A percentile compares a stretch with the other conserved stretches of the same genome.
Evolutionary conservation across 2,797 vertebrate genomes (phyloP).

Genomic region (Sebastiscus tertius): DNA sequence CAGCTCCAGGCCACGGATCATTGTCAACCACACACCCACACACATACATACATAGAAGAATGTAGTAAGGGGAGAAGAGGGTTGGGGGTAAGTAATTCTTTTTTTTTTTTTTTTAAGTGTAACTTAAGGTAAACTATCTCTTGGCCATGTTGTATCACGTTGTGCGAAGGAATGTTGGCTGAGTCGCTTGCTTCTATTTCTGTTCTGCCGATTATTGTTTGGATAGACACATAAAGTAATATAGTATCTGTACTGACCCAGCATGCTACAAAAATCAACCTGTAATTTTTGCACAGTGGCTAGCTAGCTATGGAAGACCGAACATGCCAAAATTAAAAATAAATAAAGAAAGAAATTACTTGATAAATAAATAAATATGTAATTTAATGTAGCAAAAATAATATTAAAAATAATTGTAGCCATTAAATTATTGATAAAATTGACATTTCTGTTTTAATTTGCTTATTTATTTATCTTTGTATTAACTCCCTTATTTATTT

Average conservation of each 20-base stretch:
- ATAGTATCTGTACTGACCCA: no score
- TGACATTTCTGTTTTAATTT: no score
- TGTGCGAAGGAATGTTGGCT: background rate
- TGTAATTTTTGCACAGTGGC: background rate
- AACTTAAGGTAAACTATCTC: background rate
- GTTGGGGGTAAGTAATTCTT: conserved; percentile 1
- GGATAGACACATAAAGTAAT: background rate
- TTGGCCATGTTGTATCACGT: background rate
- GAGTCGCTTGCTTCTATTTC: background rate
- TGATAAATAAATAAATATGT: no score
- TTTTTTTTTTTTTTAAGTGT: background rate
- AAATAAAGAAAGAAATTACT: no score
- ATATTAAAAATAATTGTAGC: no score
- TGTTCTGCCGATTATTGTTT: background rate
- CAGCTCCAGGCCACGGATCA: conserved; percentile 57
- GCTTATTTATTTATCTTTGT: no score
- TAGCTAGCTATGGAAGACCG: background rate
- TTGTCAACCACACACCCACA: conserved; percentile 37
- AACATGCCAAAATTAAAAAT: no score
- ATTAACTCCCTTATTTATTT: no score
- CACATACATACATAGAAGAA: conserved; percentile 43
- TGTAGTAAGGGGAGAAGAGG: conserved; percentile 51
- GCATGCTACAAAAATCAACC: background rate
- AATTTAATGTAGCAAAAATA: no score
- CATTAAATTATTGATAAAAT: no score